Base-by-base conservation (phyloP, 1,140 invertebrate genomes). In the Drosophila takahashii region DNA sequence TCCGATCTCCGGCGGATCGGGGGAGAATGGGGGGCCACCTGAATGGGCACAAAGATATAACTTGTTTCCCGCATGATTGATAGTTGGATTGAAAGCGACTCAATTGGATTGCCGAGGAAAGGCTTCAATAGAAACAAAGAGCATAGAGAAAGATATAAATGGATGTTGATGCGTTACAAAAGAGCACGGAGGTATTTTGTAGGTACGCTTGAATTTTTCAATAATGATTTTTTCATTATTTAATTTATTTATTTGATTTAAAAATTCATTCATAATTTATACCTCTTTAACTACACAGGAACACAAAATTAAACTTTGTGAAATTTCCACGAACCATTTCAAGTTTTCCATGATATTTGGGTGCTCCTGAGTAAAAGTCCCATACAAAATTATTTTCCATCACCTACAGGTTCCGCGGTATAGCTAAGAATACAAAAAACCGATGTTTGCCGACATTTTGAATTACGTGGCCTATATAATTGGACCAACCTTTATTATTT, bases 61-160 rank as follows among this genome's bases (percentile, higher is more conserved):
- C 71, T 76, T 58, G 72, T 76, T 75, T 76, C n/a, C 32, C 50
- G 36, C 18, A 50, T 76, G 72, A 76, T 76, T 76, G 71, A 76
- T 75, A 76, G 71, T 62, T 69, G 64, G 26, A 36, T 62, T 73
- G 48, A 10, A 36, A 27, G 27, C 8, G 47, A 70, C 45, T 71
- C 64, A 39, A 36, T 67, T 34, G 42, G 42, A 70, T 57, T 70
- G 50, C 27, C 11, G 26, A 29, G 41, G 22, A n/a, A 22, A 29
- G 59, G 59, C 59, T 32, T 41, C 36, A 42, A 62, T 62, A 60
- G 42, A 48, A 32, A 15, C 26, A 34, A 7, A 10, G 44, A 26
- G 9, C 29, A 65, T 32, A 54, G 47, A 41, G 16, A 9, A 0
- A 34, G 7, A 27, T 27, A 18, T 10, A 13, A 34, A 29, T 41